Evolutionary conservation across 2,888 invertebrate genomes (phyloP).

Genomic region (Pterostichus niger): DNA sequence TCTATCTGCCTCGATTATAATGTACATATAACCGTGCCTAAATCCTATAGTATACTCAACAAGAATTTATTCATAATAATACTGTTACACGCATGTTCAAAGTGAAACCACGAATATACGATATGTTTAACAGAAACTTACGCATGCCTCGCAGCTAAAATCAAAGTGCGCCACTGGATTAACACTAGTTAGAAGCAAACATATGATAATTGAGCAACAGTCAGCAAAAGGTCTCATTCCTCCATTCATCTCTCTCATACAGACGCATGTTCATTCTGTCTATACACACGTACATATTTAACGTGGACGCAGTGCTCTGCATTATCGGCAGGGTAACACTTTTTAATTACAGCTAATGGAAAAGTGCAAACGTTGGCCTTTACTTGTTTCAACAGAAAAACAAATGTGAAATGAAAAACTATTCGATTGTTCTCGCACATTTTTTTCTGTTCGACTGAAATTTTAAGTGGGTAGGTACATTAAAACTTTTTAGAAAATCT

Average conservation of each 20-base stretch:
- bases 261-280: neutral
- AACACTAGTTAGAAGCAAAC: conserved; percentile 33
- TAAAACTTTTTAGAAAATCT: neutral
- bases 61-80: no score
- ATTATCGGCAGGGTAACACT: conserved; percentile 37
- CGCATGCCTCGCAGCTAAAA: neutral
- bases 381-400: conserved; percentile 21
- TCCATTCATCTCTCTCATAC: neutral
- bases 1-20: no score
- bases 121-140: no score
- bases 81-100: no score
- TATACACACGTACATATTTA: neutral
- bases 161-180: conserved; percentile 31
- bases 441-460: neutral
- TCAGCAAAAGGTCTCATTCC: conserved; percentile 16
- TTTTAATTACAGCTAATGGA: conserved; percentile 53
- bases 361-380: conserved; percentile 47
- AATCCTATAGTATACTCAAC: no score
- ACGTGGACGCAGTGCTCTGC: neutral
- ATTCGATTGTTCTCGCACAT: conserved; percentile 26
- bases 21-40: no score
- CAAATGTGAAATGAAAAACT: conserved; percentile 37
- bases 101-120: no score
- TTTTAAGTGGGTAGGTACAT: neutral
- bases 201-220: conserved; percentile 62